These are phyloP conservation scores for Heliconius sara DNA, from an alignment of 2,888 invertebrate species.

Conservation along the genomic window DNA sequence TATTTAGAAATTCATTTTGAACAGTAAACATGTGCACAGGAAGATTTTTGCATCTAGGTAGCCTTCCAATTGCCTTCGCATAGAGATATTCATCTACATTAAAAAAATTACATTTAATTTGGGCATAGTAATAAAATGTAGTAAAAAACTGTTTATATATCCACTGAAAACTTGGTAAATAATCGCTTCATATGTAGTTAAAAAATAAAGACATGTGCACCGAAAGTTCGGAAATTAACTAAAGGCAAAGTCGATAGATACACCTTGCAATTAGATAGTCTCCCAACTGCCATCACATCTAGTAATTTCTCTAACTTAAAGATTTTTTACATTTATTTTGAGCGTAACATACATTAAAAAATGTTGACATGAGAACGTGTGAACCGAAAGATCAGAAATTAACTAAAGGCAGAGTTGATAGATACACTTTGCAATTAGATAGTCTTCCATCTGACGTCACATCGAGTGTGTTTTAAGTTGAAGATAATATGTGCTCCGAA, in stretches of 20 bases:
- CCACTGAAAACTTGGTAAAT: too few species aligned
- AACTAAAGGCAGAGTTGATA: slow-evolving; percentile 25
- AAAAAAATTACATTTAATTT: not conserved
- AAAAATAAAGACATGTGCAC: not conserved
- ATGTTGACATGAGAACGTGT: not conserved
- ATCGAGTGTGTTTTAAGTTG: not conserved
- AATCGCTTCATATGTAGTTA: too few species aligned
- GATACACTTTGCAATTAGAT: slow-evolving; percentile 26
- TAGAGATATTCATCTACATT: not conserved
- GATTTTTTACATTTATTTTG: not conserved
- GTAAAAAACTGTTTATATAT: too few species aligned
- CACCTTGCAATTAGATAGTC: slow-evolving; percentile 30
- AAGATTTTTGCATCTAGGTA: too few species aligned
- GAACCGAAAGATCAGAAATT: slow-evolving; percentile 8
- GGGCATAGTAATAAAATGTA: too few species aligned
- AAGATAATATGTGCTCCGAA: not conserved
- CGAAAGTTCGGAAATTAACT: slow-evolving; percentile 19
- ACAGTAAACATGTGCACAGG: too few species aligned
- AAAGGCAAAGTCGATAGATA: slow-evolving; percentile 20
- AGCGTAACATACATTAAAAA: not conserved
- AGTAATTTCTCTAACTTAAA: too few species aligned
- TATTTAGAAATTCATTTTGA: too few species aligned
- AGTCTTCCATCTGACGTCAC: slow-evolving; percentile 17
- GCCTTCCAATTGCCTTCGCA: too few species aligned
- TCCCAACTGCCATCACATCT: not conserved